These are phyloP conservation scores for Globia sparganii DNA, from an alignment of 2,888 invertebrate species.

Conservation along the genomic window DNA sequence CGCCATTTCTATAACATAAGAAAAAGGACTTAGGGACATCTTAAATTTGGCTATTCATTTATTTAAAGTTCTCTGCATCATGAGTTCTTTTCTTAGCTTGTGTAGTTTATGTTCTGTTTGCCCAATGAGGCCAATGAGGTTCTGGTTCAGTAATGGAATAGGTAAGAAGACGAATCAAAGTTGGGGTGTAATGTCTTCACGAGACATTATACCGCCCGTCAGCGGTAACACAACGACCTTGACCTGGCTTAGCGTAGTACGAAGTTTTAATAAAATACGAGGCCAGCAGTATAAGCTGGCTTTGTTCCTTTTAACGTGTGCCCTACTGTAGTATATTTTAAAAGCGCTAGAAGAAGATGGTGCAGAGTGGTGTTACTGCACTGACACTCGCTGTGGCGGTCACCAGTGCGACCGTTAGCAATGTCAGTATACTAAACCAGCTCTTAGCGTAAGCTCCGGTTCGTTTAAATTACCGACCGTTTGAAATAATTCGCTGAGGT, in stretches of 20 bases:
- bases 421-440: constrained; percentile 16
- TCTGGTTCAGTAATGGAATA: background rate
- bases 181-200: background rate
- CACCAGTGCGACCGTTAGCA: constrained; percentile 27
- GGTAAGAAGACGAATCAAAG: background rate
- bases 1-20: too few species aligned
- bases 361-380: constrained; percentile 8
- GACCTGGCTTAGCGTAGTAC: background rate
- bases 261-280: background rate
- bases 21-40: too few species aligned
- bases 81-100: background rate
- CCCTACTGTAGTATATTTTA: background rate
- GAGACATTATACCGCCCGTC: background rate
- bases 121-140: background rate
- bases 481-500: background rate
- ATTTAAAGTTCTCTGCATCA: background rate
- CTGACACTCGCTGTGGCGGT: background rate
- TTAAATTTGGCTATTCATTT: too few species aligned
- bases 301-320: background rate
- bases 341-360: background rate
- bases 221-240: background rate
- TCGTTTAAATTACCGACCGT: background rate
- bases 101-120: background rate
- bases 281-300: background rate
- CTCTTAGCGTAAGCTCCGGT: constrained; percentile 20